Conservation (phyloP, 2,888 invertebrate genomes). For the Stramonita haemastoma region DNA sequence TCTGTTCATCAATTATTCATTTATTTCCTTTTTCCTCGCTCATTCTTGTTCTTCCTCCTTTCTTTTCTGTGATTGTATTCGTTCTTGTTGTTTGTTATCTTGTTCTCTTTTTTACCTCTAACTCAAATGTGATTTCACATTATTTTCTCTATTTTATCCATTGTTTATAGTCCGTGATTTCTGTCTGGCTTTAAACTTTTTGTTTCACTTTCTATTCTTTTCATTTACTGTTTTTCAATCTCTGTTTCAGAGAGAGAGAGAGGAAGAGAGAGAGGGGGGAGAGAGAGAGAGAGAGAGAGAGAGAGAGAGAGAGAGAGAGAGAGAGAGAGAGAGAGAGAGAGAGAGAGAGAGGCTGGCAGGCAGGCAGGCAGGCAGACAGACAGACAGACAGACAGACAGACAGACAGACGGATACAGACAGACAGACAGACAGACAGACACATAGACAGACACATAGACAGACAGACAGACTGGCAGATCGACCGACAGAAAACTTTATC, state of each 20-base stretch:
- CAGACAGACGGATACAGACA: no score
- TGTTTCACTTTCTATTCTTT: no score
- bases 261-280: not conserved
- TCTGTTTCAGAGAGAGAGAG: not conserved
- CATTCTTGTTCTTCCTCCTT: not conserved
- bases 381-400: no score
- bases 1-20: not conserved
- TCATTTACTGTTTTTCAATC: not conserved
- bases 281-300: slow-evolving; percentile 20
- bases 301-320: not conserved
- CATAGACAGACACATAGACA: no score
- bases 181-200: no score
- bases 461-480: not conserved
- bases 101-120: no score
- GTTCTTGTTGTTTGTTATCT: no score
- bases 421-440: no score
- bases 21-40: not conserved
- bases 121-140: no score
- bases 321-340: not conserved
- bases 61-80: not conserved
- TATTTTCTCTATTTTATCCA: not conserved
- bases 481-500: not conserved
- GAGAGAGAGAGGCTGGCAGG: not conserved
- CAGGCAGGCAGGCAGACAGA: no score
- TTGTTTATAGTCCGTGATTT: no score